Evolutionary conservation across 2,113 vertebrate species (phyloP), one percentile per base, ranked within the genome.

Genomic region (Ibidorhyncha struthersii): DNA sequence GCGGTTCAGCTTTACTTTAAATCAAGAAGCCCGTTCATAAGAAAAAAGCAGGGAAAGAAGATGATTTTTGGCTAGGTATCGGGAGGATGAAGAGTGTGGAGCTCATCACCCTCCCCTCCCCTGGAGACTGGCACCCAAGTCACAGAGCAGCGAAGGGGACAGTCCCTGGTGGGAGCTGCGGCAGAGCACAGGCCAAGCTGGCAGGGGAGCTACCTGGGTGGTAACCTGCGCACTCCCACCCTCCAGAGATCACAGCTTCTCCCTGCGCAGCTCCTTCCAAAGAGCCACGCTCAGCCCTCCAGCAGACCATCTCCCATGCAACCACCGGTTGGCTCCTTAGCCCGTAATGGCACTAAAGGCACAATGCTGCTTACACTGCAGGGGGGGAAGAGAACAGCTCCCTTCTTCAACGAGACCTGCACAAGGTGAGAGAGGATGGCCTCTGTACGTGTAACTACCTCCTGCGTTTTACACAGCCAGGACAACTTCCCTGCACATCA

Each of bases 191-290:
- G 70, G 2, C 15, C 4, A 6, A 32, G 36, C 30, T 5, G 47
- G 62, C 38, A 56, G 63, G 21, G 47, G 4, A 78, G 41, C 47
- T 50, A 13, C 9, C 22, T 6, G 40, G 27, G 21, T 0, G 1
- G 2, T 6, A 12, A 21, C 40, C 56, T 10, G 20, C 53, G 34
- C 4, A 0, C 36, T 34, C 29, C 45, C 45, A 12, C 29, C 30
- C 56, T 30, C n/a, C 12, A 3, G n/a, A 21, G 73, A 14, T 11
- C 18, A 8, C 26, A 12, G 52, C 67, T 20, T 18, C 45, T 45
- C 53, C 52, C 36, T 8, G 17, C 40, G 12, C 41, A 4, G 6
- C 47, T 50, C 25, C 6, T 29, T 29, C 58, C 19, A 0, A 0
- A 50, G 34, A 6, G 41, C 45, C 69, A 17, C 2, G 2, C 11